A percentile compares a stretch with the other conserved stretches of the same genome.
phyloP scores from a whole-genome alignment of 2,113 vertebrate species.

The Gadus chalcogrammus region DNA sequence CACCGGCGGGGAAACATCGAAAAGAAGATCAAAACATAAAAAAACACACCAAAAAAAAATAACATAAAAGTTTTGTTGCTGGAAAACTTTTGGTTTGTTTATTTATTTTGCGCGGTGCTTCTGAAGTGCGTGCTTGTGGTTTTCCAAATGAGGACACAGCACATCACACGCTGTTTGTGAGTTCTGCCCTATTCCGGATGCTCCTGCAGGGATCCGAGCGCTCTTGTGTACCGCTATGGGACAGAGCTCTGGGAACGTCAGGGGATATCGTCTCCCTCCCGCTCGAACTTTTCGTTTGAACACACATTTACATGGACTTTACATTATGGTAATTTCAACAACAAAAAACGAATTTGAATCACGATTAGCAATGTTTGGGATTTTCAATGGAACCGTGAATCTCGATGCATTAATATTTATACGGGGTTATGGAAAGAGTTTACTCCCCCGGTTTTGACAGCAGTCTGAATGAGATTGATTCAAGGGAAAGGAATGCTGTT shows the following conservation, averaged over 20 bases:
- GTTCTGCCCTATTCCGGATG: slow-evolving; percentile 8
- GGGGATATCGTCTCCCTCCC: slow-evolving; percentile 39
- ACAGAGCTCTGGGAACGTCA: slow-evolving; percentile 34
- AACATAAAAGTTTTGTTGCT: too few relatives aligned
- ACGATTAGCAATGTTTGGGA: slow-evolving; percentile 44
- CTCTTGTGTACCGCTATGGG: slow-evolving; percentile 23
- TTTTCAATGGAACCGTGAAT: slow-evolving; percentile 40
- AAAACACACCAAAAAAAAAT: slow-evolving; percentile 1
- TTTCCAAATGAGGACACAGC: background rate
- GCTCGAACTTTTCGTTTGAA: slow-evolving; percentile 47
- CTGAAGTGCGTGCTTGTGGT: background rate
- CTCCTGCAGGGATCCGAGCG: slow-evolving; percentile 31
- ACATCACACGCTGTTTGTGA: slow-evolving; percentile 22
- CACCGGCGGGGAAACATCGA: too few relatives aligned
- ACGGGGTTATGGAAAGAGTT: background rate
- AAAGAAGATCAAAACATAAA: too few relatives aligned
- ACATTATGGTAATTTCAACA: slow-evolving; percentile 25
- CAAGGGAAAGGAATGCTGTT: slow-evolving; percentile 24
- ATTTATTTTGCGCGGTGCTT: background rate
- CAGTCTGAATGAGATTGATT: slow-evolving; percentile 4
- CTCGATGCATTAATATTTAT: slow-evolving; percentile 57
- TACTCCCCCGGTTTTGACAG: background rate
- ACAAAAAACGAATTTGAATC: slow-evolving; percentile 58
- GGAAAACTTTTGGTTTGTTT: background rate
- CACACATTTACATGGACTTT: slow-evolving; percentile 41